Percentiles rank a stretch among this genome's conserved stretches.
Evolutionary conservation across 2,888 invertebrate species (phyloP).

Genomic region (Drosophila helvetica): DNA sequence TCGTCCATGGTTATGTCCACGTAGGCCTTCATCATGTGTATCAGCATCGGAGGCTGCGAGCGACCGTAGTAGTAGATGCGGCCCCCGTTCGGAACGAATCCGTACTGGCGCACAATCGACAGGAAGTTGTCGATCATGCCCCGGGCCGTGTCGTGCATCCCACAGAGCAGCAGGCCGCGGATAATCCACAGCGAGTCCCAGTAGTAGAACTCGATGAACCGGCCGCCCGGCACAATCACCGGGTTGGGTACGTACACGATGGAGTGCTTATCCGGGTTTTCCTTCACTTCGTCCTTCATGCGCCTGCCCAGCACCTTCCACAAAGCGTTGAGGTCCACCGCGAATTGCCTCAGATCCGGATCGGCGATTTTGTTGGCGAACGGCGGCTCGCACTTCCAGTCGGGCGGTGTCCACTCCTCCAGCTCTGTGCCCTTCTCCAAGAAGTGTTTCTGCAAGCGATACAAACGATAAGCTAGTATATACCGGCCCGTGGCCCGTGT

Average conservation of each 20-base stretch:
- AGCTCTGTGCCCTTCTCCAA: slow-evolving; percentile 47
- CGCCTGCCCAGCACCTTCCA: slow-evolving; percentile 91
- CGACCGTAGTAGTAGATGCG: slow-evolving; percentile 93
- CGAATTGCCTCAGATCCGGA: slow-evolving; percentile 89
- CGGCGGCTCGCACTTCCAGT: slow-evolving; percentile 53
- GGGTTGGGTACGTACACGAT: slow-evolving; percentile 93
- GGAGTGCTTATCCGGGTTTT: slow-evolving; percentile 90
- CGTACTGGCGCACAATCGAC: slow-evolving; percentile 90
- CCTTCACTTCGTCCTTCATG: slow-evolving; percentile 88
- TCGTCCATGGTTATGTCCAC: slow-evolving; percentile 89
- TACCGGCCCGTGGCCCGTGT: slow-evolving; percentile 4
- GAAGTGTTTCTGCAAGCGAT: slow-evolving; percentile 41
- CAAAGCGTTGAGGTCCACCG: slow-evolving; percentile 87
- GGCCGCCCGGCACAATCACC: slow-evolving; percentile 94
- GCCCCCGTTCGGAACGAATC: slow-evolving; percentile 95
- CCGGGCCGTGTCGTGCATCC: slow-evolving; percentile 91
- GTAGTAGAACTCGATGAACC: slow-evolving; percentile 95
- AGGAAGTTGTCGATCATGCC: slow-evolving; percentile 95
- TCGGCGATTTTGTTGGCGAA: slow-evolving; percentile 89
- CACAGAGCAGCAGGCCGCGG: slow-evolving; percentile 92
- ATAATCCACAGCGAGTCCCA: slow-evolving; percentile 99
- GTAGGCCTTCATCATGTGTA: slow-evolving; percentile 92
- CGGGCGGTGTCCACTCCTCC: slow-evolving; percentile 47
- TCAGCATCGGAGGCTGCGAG: slow-evolving; percentile 92
- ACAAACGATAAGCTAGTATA: neutral